Percentiles rank a stretch among this genome's conserved stretches.
Conservation (phyloP, 2,888 invertebrate genomes). For the Eledone cirrhosa region DNA sequence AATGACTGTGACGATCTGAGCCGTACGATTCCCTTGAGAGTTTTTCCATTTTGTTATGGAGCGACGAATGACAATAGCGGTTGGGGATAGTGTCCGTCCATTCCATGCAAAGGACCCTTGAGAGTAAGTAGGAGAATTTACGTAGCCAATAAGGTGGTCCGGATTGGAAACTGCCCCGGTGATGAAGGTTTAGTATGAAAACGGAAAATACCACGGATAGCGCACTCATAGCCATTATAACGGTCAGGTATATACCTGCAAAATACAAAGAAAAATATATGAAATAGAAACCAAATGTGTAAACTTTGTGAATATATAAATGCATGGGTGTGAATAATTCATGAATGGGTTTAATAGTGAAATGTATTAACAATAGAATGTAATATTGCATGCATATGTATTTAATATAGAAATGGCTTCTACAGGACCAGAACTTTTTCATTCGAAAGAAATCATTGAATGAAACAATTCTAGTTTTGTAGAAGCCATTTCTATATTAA, state of each 20-base stretch:
- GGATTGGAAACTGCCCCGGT: slow-evolving; percentile 53
- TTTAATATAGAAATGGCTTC: no score
- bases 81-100: slow-evolving; percentile 24
- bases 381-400: no score
- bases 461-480: no score
- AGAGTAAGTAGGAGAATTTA: slow-evolving; percentile 46
- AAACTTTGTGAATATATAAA: no score
- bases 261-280: slow-evolving; percentile 31
- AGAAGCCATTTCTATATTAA: no score
- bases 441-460: no score
- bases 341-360: no score
- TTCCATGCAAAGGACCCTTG: slow-evolving; percentile 45
- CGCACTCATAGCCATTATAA: slow-evolving; percentile 68
- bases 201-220: slow-evolving; percentile 67
- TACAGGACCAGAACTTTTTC: no score
- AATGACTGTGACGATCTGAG: slow-evolving; percentile 21
- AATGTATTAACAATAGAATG: no score
- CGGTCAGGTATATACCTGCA: slow-evolving; percentile 67
- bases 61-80: slow-evolving; percentile 11
- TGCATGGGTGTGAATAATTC: no score
- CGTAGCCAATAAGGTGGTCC: slow-evolving; percentile 60
- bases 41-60: slow-evolving; percentile 21
- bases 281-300: no score
- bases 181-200: slow-evolving; percentile 67
- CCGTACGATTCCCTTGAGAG: slow-evolving; percentile 23